Base-by-base conservation (phyloP, 2,797 vertebrate species). In the Cossypha polioptera region DNA sequence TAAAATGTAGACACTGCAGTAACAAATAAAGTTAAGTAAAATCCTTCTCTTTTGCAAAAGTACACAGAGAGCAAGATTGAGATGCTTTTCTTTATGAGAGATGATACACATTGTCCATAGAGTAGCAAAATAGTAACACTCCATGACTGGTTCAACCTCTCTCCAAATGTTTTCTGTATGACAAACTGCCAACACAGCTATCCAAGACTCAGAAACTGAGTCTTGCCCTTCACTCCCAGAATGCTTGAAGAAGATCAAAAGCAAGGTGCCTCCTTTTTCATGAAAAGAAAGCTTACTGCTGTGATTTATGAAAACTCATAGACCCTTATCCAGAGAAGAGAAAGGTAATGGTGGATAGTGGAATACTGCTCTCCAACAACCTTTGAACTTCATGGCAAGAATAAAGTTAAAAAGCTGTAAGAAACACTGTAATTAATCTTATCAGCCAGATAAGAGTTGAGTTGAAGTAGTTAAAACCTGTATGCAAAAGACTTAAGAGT, bases 361-460 rank as follows among this genome's bases (percentile, higher is more conserved):
- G 54, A 95, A 91, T 51, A 72, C 7, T 85, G 54, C 65, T 86
- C 51, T 94, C 4, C 1, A 55, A 61, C 29, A 75, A 92, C 88
- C 91, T 95, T 93, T 94, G 81, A 71, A 72, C 82, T 95, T 74
- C 66, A 55, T 36, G 47, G 81, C 66, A 90, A 88, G 69, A 76
- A 92, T 63, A 68, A 89, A 94, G 92, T 69, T 77, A 82, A 95
- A 92, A 96, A 95, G 17, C 47, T 65, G 3, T 50, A 89, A 90
- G 85, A 95, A 90, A 77, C 6, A 28, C 38, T 93, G 90, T 72
- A 79, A 76, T 78, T 93, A 94, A 94, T 91, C 86, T 97, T 96
- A 97, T 97, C 97, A 80, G 85, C 6, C 48, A 96, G 96, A 88
- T 95, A 95, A 92, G 77, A 86, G 67, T 40, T 83, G 59, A 92